Evolutionary conservation across 2,113 vertebrate genomes (phyloP), one percentile per base, ranked within the genome.

Genomic region (Aspidoscelis tigris): DNA sequence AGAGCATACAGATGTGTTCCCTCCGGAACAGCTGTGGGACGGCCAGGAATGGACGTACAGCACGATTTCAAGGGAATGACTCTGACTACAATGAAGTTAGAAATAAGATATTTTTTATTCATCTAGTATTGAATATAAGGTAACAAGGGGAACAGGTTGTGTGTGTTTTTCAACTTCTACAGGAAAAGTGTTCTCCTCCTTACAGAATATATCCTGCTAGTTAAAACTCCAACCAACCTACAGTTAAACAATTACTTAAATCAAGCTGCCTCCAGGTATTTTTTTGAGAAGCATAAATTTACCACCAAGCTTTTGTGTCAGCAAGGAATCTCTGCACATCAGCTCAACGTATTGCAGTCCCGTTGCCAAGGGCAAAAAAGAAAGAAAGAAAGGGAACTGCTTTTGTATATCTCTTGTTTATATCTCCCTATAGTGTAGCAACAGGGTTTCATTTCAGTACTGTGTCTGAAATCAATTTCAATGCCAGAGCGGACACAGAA

Each of bases 331-430:
- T 39, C 33, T 82, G 10, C 68, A 33, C 66, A 84, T 26, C 39
- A 78, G 50, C 70, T 70, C 33, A 58, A 14, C 16, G 3, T 58
- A 43, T 58, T 22, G 3, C n/a, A 83, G 66, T 41, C 75, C 55
- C 71, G 83, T 84, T 84, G 76, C 76, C 76, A 84, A 78, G 76
- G 76, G 7, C 12, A 4, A 16, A 4, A 18, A 4, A 16, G 14
- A 18, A 61, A 39, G 53, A 43, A 64, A 74, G 14, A 43, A 50
- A 55, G 68, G 21, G 41, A 70, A 41, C 69, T 55, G 68, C 26
- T 47, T 78, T 64, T 61, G 20, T 18, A 64, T 11, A 16, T 84
- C 26, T 64, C 43, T 24, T 61, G 33, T 3, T 69, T 76, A 16
- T 24, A 41, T 20, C 50, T 55, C 21, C 64, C 65, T 41, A 53